A percentile compares a stretch with the other conserved stretches of the same genome.
Conservation (phyloP, 2,888 invertebrate species). For the Trileptium ribeirensis region DNA sequence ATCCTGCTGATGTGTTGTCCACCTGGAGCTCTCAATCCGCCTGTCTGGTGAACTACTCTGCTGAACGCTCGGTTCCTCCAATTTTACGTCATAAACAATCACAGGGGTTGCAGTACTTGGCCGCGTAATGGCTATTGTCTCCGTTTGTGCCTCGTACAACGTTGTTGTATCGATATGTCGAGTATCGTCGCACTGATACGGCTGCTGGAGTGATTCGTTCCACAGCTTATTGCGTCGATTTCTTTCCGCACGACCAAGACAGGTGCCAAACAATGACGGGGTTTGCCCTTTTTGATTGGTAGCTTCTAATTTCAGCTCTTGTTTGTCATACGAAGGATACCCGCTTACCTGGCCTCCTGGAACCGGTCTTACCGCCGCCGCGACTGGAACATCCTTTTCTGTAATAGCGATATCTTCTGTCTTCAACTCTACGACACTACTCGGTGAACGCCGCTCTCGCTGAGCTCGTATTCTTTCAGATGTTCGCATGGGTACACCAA, state of each 20-base stretch:
- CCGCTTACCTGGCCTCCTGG: not conserved
- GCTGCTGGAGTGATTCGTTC: not conserved
- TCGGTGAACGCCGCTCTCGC: not conserved
- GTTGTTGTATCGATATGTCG: not conserved
- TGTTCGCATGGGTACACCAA: not conserved
- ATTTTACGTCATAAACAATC: too few relatives aligned
- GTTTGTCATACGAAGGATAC: not conserved
- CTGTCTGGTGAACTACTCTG: too few relatives aligned
- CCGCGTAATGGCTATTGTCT: too few relatives aligned
- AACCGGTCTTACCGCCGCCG: not conserved
- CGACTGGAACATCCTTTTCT: not conserved
- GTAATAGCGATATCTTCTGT: not conserved
- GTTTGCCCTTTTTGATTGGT: not conserved
- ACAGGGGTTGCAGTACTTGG: too few relatives aligned
- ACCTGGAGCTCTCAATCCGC: too few relatives aligned
- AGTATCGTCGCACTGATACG: not conserved
- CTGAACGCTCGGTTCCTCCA: too few relatives aligned
- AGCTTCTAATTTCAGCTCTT: not conserved
- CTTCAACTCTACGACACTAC: not conserved
- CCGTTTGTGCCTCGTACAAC: too few relatives aligned
- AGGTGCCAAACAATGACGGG: not conserved
- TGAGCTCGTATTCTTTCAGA: not conserved
- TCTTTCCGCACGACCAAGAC: not conserved
- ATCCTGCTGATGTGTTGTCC: too few relatives aligned
- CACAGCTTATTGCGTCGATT: not conserved